phyloP scores from a whole-genome alignment of 2,797 vertebrate species.

The Sebastes jordani region DNA sequence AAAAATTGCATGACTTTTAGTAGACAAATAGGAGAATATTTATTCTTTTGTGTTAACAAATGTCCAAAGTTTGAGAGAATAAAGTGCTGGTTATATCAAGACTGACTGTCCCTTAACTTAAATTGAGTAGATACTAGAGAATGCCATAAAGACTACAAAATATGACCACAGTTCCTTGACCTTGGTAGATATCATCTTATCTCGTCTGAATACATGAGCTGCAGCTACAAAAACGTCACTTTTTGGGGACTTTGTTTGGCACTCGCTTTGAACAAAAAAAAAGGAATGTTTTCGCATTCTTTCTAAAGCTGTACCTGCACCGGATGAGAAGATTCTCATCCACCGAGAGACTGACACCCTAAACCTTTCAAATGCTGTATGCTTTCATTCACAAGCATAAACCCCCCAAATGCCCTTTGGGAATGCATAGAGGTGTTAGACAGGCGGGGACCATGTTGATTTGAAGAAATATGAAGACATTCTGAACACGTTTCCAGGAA shows the following conservation, averaged over 20 bases:
- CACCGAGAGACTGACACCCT: slow-evolving; percentile 32
- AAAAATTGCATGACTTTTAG: slow-evolving; percentile 18
- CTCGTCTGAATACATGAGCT: slow-evolving; percentile 3
- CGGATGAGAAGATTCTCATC: slow-evolving; percentile 21
- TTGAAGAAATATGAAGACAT: slow-evolving; percentile 22
- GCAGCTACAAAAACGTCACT: neutral
- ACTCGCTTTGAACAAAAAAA: slow-evolving; percentile 35
- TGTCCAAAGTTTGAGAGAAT: slow-evolving; percentile 6
- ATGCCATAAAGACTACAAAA: neutral
- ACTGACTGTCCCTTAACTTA: neutral
- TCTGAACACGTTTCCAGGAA: slow-evolving; percentile 29
- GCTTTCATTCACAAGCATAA: slow-evolving; percentile 46
- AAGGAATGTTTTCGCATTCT: neutral
- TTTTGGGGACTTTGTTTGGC: slow-evolving; percentile 22
- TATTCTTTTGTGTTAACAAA: slow-evolving; percentile 27
- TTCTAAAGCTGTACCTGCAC: slow-evolving; percentile 12
- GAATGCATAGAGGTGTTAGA: slow-evolving; percentile 47
- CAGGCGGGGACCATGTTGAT: slow-evolving; percentile 34
- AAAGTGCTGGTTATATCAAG: neutral
- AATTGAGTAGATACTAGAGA: neutral
- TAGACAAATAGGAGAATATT: slow-evolving; percentile 13
- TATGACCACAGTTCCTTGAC: neutral
- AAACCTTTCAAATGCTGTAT: slow-evolving; percentile 46
- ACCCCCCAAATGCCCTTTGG: slow-evolving; percentile 29
- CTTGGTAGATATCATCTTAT: slow-evolving; percentile 14